phyloP scores from a whole-genome alignment of 1,140 invertebrate species.

The Drosophila malerkotliana region DNA sequence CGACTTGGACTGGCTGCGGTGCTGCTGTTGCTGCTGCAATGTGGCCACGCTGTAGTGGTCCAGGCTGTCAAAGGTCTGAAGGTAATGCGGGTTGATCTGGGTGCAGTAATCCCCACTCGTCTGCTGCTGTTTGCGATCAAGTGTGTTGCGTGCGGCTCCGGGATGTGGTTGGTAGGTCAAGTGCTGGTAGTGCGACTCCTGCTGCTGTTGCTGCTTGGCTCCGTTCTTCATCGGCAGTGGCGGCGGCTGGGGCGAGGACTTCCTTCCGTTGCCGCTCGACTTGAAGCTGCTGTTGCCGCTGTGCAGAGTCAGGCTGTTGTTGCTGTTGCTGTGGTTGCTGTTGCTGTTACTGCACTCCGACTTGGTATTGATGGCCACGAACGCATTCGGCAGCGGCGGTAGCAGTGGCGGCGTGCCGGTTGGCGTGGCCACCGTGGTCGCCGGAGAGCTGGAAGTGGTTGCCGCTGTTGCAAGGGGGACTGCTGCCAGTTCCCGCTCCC shows the following conservation, averaged over 20 bases:
- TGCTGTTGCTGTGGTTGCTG: constrained; percentile 49
- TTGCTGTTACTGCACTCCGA: constrained; percentile 54
- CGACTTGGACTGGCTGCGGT: constrained; percentile 78
- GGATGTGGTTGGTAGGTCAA: constrained; percentile 66
- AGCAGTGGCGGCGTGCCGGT: constrained; percentile 74
- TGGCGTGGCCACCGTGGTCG: constrained; percentile 63
- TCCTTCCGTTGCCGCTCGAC: constrained; percentile 56
- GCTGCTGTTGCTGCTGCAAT: constrained; percentile 64
- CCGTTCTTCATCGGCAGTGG: constrained; percentile 74
- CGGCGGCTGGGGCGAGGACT: constrained; percentile 68
- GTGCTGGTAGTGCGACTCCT: constrained; percentile 75
- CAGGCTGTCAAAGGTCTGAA: constrained; percentile 79
- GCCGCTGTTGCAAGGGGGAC: constrained; percentile 34
- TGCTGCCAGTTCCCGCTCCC: constrained; percentile 78
- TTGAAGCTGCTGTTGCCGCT: constrained; percentile 75
- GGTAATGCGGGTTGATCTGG: constrained; percentile 78
- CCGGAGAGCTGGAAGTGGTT: constrained; percentile 59
- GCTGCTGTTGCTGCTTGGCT: constrained; percentile 46
- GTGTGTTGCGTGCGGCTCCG: constrained; percentile 61
- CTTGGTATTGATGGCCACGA: constrained; percentile 79
- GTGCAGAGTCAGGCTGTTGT: constrained; percentile 65
- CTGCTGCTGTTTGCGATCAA: constrained; percentile 63
- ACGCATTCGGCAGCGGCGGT: constrained; percentile 76
- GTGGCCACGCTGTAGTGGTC: constrained; percentile 76
- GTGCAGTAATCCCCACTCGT: constrained; percentile 61